Evolutionary conservation across 1,140 invertebrate species (phyloP).

Genomic region (Spodoptera litura): DNA sequence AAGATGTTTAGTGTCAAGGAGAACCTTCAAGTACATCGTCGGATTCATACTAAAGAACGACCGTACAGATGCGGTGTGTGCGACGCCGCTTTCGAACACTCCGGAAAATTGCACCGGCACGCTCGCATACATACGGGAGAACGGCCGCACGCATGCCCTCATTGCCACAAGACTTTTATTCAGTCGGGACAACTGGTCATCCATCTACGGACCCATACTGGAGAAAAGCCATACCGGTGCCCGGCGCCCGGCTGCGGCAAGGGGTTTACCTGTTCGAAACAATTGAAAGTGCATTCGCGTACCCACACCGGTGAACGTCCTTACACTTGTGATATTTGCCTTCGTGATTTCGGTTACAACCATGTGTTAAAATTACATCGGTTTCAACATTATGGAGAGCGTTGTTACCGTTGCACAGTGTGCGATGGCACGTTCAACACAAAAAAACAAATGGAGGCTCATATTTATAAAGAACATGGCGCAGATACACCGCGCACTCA

Average conservation of each 20-base stretch:
- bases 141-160: slow-evolving; percentile 96
- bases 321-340: slow-evolving; percentile 88
- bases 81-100: slow-evolving; percentile 96
- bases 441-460: slow-evolving; percentile 95
- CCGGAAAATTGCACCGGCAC: slow-evolving; percentile 96
- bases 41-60: slow-evolving; percentile 95
- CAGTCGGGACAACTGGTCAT: slow-evolving; percentile 95
- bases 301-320: slow-evolving; percentile 96
- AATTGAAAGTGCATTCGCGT: slow-evolving; percentile 93
- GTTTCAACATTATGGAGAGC: slow-evolving; percentile 96
- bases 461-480: slow-evolving; percentile 94
- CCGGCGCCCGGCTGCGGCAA: slow-evolving; percentile 92
- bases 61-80: slow-evolving; percentile 96
- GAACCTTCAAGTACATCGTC: slow-evolving; percentile 95
- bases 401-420: slow-evolving; percentile 96
- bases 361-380: slow-evolving; percentile 95
- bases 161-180: slow-evolving; percentile 96
- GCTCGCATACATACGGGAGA: slow-evolving; percentile 97
- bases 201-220: slow-evolving; percentile 95
- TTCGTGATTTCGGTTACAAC: slow-evolving; percentile 93
- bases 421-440: slow-evolving; percentile 96
- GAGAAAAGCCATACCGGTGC: slow-evolving; percentile 96
- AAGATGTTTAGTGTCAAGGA: slow-evolving; percentile 97
- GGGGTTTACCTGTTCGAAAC: slow-evolving; percentile 96
- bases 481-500: slow-evolving; percentile 86